These are phyloP conservation scores for human (Homo sapiens) DNA, from an alignment of 2,113 vertebrate genomes.

Conservation along the genomic window GRCh38 chr16:9096001-9096500, in stretches of 20 bases:
- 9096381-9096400: not conserved
- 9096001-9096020: not conserved
- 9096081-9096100: not conserved
- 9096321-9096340: not conserved
- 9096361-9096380: not conserved
- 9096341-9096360: not conserved
- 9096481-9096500: not conserved
- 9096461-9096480: not conserved
- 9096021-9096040: not conserved
- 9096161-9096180: not conserved
- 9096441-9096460: not conserved
- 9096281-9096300: not conserved
- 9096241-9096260: not conserved
- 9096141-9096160: not conserved
- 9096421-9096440: not conserved
- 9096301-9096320: conserved; percentile 4
- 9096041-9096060: not conserved
- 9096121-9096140: not conserved
- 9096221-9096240: not conserved
- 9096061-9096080: not conserved
- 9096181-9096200: not conserved
- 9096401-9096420: not conserved
- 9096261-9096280: not conserved
- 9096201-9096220: not conserved
- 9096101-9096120: not conserved